Evolutionary conservation across 1,140 invertebrate genomes (phyloP).

Genomic region (Philaenus spumarius): DNA sequence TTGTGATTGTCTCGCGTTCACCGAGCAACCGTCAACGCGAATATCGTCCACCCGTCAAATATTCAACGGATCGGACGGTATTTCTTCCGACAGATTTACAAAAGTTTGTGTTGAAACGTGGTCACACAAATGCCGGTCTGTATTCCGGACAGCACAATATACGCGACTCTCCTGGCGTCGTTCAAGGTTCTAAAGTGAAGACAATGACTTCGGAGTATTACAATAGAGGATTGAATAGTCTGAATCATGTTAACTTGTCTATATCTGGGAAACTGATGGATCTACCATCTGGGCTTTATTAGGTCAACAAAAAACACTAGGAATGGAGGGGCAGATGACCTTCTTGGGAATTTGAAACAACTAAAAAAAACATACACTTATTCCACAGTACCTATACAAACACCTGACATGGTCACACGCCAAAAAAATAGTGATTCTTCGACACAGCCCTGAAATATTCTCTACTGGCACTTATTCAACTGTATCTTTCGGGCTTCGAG

Average conservation of each 20-base stretch:
- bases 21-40: constrained; percentile 10
- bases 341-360: no score
- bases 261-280: constrained; percentile 55
- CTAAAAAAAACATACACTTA: no score
- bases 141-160: constrained; percentile 47
- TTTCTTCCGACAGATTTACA: constrained; percentile 18
- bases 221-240: constrained; percentile 19
- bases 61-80: constrained; percentile 18
- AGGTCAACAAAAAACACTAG: not conserved
- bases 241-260: constrained; percentile 25
- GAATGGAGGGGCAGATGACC: no score
- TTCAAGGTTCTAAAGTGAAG: constrained; percentile 41
- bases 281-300: constrained; percentile 64
- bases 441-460: no score
- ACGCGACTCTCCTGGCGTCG: constrained; percentile 33
- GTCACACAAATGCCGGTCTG: constrained; percentile 50
- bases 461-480: no score
- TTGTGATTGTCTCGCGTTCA: constrained; percentile 24
- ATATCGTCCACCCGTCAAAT: not conserved
- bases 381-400: no score
- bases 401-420: no score
- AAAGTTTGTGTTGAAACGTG: constrained; percentile 43
- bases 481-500: no score
- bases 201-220: constrained; percentile 35
- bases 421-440: no score